A percentile compares a stretch with the other conserved stretches of the same genome.
phyloP scores from a whole-genome alignment of 2,888 invertebrate genomes.

The Nudaria mundana region DNA sequence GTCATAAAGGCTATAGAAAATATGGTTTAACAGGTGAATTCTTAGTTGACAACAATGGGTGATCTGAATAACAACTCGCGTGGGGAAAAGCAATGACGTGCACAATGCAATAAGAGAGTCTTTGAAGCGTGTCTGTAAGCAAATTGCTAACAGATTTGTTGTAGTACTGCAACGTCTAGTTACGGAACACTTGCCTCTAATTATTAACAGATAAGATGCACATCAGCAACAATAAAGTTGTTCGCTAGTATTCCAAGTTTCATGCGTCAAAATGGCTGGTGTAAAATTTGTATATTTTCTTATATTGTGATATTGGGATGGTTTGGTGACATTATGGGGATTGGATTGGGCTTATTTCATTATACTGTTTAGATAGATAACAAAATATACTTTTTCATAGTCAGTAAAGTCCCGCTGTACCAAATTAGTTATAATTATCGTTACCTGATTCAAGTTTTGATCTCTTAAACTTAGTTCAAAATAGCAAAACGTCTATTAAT shows the following conservation, averaged over 20 bases:
- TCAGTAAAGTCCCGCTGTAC: constrained; percentile 30
- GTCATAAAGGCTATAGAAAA: neutral
- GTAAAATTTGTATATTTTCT: constrained; percentile 6
- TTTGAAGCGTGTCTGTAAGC: constrained; percentile 9
- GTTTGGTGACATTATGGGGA: constrained; percentile 60
- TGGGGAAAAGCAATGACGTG: constrained; percentile 1
- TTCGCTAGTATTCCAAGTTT: constrained; percentile 7
- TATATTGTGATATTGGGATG: constrained; percentile 50
- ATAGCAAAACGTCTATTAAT: constrained; percentile 58
- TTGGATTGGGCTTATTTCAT: constrained; percentile 40
- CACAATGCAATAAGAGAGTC: neutral
- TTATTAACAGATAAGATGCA: constrained; percentile 28
- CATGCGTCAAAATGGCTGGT: constrained; percentile 16
- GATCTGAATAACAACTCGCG: neutral
- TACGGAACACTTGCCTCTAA: constrained; percentile 33
- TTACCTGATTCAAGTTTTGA: constrained; percentile 77
- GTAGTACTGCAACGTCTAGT: constrained; percentile 20
- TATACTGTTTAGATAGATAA: constrained; percentile 30
- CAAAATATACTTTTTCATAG: constrained; percentile 20
- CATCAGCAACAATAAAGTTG: constrained; percentile 19
- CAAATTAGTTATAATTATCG: constrained; percentile 45
- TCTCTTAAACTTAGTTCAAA: constrained; percentile 71
- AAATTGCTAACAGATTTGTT: constrained; percentile 17
- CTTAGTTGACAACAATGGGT: neutral
- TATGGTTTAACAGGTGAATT: neutral